Base-by-base conservation (phyloP, 2,113 vertebrate genomes). In the Oxyura jamaicensis region DNA sequence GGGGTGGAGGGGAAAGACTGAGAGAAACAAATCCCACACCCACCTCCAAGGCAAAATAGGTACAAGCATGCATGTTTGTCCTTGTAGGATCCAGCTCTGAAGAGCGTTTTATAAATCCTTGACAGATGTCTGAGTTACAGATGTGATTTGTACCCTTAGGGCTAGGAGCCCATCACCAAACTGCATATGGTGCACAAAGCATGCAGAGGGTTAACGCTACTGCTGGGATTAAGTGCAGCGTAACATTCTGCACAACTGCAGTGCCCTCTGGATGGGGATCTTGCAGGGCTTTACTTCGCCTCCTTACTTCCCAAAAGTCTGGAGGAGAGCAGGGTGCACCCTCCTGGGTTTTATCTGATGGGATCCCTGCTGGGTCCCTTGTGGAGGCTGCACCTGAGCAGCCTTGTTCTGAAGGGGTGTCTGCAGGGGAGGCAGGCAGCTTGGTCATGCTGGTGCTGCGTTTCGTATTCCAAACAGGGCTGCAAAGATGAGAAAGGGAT, bases 391-490 rank as follows among this genome's bases (percentile, higher is more conserved):
- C 17, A 8, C 26, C 28, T 2, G 0, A 17, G 22, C 42, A 41
- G 29, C 33, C 6, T 15, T 26, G 2, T 8, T 23, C 31, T 4
- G 17, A 8, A 4, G 3, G 15, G 31, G 8, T 13, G 46, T 29
- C 11, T 26, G 59, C 59, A 3, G 39, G 58, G 69, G 7, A 9
- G 22, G 50, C n/a, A 15, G 22, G 36, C 76, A 35, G 52, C 58
- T 31, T 3, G 13, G 50, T 20, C 26, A 2, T 1, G 10, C 15
- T 52, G 1, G 6, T 8, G 50, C 77, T 31, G 41, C 2, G 0
- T 7, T 41, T 19, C 1, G 0, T 29, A 1, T 13, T 22, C 85
- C 68, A 22, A 3, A 6, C 25, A 16, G 86, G 31, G 41, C 31
- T 55, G 58, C 56, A 10, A 44, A 21, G 73, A 13, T 26, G 66